These are phyloP conservation scores for Muricea muricata DNA, from an alignment of 92 coral and sea anemone genomes.

Conservation along the genomic window DNA sequence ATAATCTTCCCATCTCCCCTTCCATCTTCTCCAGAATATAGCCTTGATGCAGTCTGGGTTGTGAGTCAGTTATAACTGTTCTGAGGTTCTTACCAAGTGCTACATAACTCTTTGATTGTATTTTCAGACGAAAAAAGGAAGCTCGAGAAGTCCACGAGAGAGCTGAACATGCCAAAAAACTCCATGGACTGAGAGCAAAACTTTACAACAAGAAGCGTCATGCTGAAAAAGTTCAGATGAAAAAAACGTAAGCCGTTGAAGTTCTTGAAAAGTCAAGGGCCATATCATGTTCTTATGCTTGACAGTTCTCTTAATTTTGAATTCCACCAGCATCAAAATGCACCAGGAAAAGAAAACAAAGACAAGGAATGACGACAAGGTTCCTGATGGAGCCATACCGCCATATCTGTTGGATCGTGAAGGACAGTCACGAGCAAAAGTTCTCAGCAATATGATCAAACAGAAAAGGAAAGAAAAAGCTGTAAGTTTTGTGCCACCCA, in stretches of 20 bases:
- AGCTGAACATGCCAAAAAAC: conserved; percentile 94
- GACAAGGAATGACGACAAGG: conserved; percentile 85
- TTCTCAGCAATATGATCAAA: conserved; percentile 97
- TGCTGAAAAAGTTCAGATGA: conserved; percentile 99
- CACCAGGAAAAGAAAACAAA: conserved; percentile 93
- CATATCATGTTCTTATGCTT: background rate
- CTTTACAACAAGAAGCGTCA: conserved; percentile 94
- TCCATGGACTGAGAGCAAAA: conserved; percentile 98
- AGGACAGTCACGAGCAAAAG: conserved; percentile 97
- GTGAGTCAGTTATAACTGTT: too few species aligned
- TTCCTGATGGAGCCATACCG: conserved; percentile 97
- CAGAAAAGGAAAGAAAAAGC: conserved; percentile 99
- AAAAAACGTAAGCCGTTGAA: conserved; percentile 83
- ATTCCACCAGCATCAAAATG: conserved; percentile 74
- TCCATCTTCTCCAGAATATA: too few species aligned
- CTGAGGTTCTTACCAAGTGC: too few species aligned
- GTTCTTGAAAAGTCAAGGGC: background rate
- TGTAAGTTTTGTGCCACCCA: too few species aligned
- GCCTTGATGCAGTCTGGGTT: too few species aligned
- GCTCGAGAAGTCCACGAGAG: conserved; percentile 91
- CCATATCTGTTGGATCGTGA: conserved; percentile 97
- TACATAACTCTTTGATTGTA: background rate
- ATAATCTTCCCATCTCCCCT: too few species aligned
- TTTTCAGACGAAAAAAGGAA: conserved; percentile 87
- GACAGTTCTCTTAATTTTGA: background rate